A percentile compares a stretch with the other conserved stretches of the same genome.
phyloP scores from a whole-genome alignment of 2,797 vertebrate genomes.

The Micrastur ruficollis region DNA sequence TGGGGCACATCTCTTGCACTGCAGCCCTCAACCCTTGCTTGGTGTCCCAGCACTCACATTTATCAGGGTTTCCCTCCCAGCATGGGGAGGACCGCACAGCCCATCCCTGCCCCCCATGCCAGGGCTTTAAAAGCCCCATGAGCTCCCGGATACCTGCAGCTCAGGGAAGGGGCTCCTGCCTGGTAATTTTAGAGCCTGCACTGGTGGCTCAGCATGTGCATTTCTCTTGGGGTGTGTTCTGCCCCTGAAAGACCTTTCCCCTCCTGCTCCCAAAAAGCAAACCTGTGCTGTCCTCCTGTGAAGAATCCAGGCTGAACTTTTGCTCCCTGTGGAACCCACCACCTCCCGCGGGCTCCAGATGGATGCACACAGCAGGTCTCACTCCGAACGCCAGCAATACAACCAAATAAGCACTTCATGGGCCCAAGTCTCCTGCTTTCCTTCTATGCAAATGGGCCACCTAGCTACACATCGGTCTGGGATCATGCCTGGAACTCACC shows the following conservation, averaged over 20 bases:
- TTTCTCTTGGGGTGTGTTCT: background rate
- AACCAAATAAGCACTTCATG: background rate
- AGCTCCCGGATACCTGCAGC: accelerated
- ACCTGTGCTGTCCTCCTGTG: background rate
- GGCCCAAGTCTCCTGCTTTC: background rate
- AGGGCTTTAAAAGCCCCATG: background rate
- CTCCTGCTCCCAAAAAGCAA: background rate
- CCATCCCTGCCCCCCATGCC: accelerated
- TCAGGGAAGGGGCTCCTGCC: background rate
- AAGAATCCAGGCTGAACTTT: background rate
- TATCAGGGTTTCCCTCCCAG: background rate
- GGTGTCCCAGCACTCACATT: accelerated
- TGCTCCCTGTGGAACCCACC: background rate
- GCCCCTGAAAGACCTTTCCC: background rate
- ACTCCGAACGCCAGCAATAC: background rate
- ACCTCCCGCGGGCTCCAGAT: background rate
- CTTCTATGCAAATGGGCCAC: background rate
- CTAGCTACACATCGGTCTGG: background rate
- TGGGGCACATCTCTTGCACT: background rate
- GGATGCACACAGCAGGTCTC: background rate
- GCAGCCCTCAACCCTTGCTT: background rate
- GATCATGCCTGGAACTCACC: background rate
- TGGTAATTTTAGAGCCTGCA: background rate
- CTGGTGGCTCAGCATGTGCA: background rate
- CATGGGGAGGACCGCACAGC: accelerated